Evolutionary conservation across 2,797 vertebrate genomes (phyloP).

Genomic region (Oryzias dopingdopingensis): DNA sequence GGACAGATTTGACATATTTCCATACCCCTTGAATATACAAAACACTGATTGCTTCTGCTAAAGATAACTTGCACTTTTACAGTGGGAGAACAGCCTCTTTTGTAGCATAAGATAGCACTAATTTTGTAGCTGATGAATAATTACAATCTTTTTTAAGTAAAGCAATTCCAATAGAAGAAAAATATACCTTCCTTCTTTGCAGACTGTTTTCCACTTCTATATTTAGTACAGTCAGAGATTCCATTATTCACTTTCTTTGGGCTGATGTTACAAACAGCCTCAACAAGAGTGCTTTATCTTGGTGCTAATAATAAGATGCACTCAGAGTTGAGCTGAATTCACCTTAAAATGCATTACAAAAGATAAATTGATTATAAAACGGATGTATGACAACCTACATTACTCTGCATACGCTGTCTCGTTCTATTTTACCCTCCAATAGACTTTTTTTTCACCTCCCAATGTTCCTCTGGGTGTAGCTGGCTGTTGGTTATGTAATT

Average conservation of each 20-base stretch:
- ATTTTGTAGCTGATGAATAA: too few species aligned
- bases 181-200: background rate
- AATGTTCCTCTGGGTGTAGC: background rate
- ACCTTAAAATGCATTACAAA: slow-evolving; percentile 26
- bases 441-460: background rate
- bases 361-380: slow-evolving; percentile 37
- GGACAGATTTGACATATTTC: too few species aligned
- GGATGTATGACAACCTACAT: slow-evolving; percentile 11
- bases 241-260: slow-evolving; percentile 19
- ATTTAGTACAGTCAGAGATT: slow-evolving; percentile 26
- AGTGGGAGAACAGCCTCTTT: too few species aligned
- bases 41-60: too few species aligned
- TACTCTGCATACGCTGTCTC: slow-evolving; percentile 18
- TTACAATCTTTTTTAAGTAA: too few species aligned
- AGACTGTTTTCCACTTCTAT: slow-evolving; percentile 19
- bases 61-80: too few species aligned
- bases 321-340: slow-evolving; percentile 11
- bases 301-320: slow-evolving; percentile 25
- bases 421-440: background rate
- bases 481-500: too few species aligned
- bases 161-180: background rate
- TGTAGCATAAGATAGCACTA: too few species aligned
- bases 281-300: slow-evolving; percentile 19
- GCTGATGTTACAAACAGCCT: slow-evolving; percentile 4
- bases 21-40: too few species aligned